These are phyloP conservation scores for Euzophera pinguis DNA, from an alignment of 2,888 invertebrate genomes.

Conservation along the genomic window DNA sequence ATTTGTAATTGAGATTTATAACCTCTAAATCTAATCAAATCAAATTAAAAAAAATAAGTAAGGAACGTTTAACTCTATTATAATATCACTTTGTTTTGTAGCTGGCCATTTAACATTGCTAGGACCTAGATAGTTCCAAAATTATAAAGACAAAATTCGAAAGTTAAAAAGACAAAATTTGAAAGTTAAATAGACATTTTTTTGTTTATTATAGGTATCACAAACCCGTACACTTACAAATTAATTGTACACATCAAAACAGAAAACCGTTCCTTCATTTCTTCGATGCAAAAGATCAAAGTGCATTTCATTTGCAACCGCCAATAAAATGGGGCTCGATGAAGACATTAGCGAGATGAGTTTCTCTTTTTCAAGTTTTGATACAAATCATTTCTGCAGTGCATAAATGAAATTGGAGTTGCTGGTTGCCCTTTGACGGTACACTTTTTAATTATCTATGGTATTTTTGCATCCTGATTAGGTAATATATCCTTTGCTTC, in stretches of 20 bases:
- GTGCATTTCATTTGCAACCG: slow-evolving; percentile 50
- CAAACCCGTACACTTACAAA: background rate
- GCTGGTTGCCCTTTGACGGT: background rate
- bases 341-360: slow-evolving; percentile 56
- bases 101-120: no score
- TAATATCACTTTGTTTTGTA: no score
- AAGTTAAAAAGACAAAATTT: background rate
- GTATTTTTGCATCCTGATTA: background rate
- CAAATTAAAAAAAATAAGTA: no score
- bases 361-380: slow-evolving; percentile 22
- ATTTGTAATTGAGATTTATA: no score
- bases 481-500: no score
- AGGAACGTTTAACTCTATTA: no score
- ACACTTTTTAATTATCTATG: background rate
- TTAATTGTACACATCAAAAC: slow-evolving; percentile 3
- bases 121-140: no score
- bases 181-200: background rate
- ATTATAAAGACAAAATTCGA: no score
- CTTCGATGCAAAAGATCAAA: slow-evolving; percentile 36
- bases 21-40: no score
- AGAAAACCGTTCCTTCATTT: background rate
- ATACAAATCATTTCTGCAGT: background rate
- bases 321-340: slow-evolving; percentile 50
- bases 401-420: slow-evolving; percentile 10
- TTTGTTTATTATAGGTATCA: no score